Evolutionary conservation across 2,797 vertebrate species (phyloP).

Genomic region (Microctenopoma lineatum): DNA sequence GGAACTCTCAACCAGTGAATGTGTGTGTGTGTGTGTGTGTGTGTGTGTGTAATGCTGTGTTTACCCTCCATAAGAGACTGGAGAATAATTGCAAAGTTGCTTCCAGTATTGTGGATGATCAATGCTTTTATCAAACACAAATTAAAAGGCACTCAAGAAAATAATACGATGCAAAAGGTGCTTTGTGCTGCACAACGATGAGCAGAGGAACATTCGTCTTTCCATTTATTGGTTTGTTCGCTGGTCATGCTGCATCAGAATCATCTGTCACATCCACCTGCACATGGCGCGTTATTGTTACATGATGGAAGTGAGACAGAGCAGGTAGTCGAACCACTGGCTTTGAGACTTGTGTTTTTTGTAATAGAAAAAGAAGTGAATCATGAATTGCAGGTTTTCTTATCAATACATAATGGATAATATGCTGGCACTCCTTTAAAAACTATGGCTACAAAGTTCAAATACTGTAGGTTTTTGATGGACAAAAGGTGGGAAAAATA

Average conservation of each 20-base stretch:
- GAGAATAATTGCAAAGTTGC: constrained; percentile 73
- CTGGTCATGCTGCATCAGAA: constrained; percentile 21
- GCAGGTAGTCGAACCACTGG: no score
- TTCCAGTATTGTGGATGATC: constrained; percentile 56
- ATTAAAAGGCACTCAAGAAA: constrained; percentile 63
- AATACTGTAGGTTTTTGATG: background rate
- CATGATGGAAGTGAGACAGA: no score
- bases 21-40: background rate
- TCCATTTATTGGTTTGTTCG: constrained; percentile 11
- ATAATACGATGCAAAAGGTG: constrained; percentile 38
- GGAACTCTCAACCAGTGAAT: constrained; percentile 54
- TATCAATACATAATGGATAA: no score
- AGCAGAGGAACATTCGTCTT: constrained; percentile 42
- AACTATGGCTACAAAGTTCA: no score
- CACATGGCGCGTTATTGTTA: background rate
- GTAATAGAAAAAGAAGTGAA: no score
- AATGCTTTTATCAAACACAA: constrained; percentile 69
- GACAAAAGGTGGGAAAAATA: background rate
- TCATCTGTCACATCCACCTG: constrained; percentile 18
- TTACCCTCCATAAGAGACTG: constrained; percentile 56
- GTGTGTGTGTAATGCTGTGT: constrained; percentile 20
- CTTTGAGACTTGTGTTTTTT: no score
- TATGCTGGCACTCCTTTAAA: no score
- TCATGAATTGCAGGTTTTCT: no score
- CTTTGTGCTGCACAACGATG: constrained; percentile 24